These are phyloP conservation scores for Marisa cornuarietis DNA, from an alignment of 1,140 invertebrate genomes.

Conservation along the genomic window DNA sequence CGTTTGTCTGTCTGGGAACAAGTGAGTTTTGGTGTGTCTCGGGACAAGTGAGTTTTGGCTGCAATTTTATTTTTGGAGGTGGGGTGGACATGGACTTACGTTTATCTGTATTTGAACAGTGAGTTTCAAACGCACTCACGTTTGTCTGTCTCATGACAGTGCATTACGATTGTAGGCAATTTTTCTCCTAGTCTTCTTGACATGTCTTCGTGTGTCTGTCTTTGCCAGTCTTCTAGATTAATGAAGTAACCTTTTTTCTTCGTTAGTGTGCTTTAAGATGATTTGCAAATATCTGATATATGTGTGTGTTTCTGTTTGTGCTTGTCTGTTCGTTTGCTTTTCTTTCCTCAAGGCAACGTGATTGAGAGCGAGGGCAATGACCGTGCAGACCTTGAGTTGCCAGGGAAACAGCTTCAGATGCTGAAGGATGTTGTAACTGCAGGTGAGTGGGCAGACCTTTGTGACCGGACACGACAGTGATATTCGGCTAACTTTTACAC, in stretches of 20 bases:
- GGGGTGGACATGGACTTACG: no score
- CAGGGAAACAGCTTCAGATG: slow-evolving; percentile 24
- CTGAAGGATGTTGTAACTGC: slow-evolving; percentile 13
- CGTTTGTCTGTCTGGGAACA: slow-evolving; percentile 62
- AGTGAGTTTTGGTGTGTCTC: slow-evolving; percentile 53
- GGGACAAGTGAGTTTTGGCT: slow-evolving; percentile 56
- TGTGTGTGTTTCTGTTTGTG: no score
- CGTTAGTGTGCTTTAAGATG: no score
- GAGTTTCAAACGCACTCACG: neutral
- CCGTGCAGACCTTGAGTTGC: slow-evolving; percentile 23
- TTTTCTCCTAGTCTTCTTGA: neutral
- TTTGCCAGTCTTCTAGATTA: neutral
- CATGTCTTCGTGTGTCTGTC: slow-evolving; percentile 59
- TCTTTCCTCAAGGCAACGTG: slow-evolving; percentile 30
- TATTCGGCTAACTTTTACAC: no score
- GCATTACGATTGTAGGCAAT: neutral
- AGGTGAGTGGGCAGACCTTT: slow-evolving; percentile 1
- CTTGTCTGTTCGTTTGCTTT: neutral
- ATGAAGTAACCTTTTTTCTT: no score
- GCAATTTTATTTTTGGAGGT: no score
- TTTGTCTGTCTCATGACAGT: neutral
- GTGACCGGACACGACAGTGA: no score
- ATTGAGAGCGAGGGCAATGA: slow-evolving; percentile 33
- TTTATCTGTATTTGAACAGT: neutral
- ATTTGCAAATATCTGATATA: no score